These are phyloP conservation scores for Kryptopterus vitreolus DNA, from an alignment of 2,797 vertebrate genomes.

Conservation along the genomic window DNA sequence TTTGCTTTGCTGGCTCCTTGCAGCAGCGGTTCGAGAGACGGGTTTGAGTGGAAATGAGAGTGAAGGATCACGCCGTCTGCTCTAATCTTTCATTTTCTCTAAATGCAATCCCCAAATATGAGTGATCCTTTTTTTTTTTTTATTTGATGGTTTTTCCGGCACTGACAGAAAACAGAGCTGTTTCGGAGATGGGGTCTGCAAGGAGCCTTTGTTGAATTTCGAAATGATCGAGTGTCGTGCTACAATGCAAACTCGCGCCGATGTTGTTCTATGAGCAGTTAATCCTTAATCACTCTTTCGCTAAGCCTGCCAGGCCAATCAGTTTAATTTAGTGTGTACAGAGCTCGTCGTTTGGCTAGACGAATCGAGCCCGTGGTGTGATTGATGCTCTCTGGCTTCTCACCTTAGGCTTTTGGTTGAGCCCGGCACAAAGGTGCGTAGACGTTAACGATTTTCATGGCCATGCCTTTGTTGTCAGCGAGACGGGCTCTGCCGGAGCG, in stretches of 20 bases:
- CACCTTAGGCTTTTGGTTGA: conserved; percentile 63
- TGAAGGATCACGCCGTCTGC: conserved; percentile 35
- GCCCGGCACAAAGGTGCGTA: conserved; percentile 55
- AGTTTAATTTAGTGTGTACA: conserved; percentile 49
- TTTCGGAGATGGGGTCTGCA: conserved; percentile 1
- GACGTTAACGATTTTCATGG: conserved; percentile 63
- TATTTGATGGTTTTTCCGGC: conserved; percentile 53
- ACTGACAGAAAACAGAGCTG: conserved; percentile 12
- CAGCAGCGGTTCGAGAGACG: conserved; percentile 51
- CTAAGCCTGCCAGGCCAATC: conserved; percentile 32
- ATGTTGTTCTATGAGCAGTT: conserved; percentile 9
- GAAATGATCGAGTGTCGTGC: not conserved
- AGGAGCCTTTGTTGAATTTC: not conserved
- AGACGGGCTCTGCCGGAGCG: conserved; percentile 62
- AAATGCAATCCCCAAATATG: conserved; percentile 63
- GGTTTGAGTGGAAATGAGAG: conserved; percentile 33
- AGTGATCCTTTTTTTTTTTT: conserved; percentile 61
- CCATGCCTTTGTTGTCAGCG: conserved; percentile 50
- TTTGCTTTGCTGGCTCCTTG: conserved; percentile 43
- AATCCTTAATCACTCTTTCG: conserved; percentile 13
- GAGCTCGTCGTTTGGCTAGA: conserved; percentile 45
- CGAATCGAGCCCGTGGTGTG: conserved; percentile 54
- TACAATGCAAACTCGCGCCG: not conserved
- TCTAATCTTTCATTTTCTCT: conserved; percentile 62
- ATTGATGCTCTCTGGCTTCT: conserved; percentile 63